Evolutionary conservation across 92 coral and sea anemone species (phyloP), one percentile per base, ranked within the genome.

Genomic region (Bergia sp.): DNA sequence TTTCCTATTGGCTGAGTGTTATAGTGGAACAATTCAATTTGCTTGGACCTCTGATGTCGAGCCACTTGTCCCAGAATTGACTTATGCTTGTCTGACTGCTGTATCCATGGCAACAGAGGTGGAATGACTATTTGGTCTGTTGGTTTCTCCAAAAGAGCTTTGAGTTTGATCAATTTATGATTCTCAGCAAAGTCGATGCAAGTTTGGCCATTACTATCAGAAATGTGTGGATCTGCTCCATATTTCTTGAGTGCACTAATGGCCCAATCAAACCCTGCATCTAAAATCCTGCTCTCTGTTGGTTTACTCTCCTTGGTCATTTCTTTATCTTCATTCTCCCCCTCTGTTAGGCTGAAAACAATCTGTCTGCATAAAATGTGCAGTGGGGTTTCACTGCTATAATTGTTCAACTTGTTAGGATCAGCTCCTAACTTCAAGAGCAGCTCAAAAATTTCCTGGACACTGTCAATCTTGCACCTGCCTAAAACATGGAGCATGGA

Each of bases 251-350:
- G 74, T n/a, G 36, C 38, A 7, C 13, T 69, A 1, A 69, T 69
- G 80, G 50, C 45, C 80, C 80, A 76, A 39, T 41, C 80, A 42
- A 40, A 76, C 18, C 36, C 80, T 76, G 80, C 41, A 16, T 76
- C 42, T 76, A 44, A 18, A 20, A 76, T 3, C 10, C 20, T 76
- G 9, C 18, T 37, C n/a, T 76, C 80, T 13, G 49, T 10, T 72
- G 76, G 76, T 16, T 37, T n/a, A 3, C 5, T 8, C 20, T 72
- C 2, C 43, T 72, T 36, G 76, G 8, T 72, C 4, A 0, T 11
- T 53, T 53, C 58, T 53, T 53, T 53, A 53, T 16, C 76, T 0
- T 72, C 42, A 10, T 36, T n/a, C 76, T 10, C 40, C 16, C 16
- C 43, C 40, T 37, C 76, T 72, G 76, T 11, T 42, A 72, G 5